Conservation (phyloP, 2,797 vertebrate genomes). For the Pseudochirops cupreus region DNA sequence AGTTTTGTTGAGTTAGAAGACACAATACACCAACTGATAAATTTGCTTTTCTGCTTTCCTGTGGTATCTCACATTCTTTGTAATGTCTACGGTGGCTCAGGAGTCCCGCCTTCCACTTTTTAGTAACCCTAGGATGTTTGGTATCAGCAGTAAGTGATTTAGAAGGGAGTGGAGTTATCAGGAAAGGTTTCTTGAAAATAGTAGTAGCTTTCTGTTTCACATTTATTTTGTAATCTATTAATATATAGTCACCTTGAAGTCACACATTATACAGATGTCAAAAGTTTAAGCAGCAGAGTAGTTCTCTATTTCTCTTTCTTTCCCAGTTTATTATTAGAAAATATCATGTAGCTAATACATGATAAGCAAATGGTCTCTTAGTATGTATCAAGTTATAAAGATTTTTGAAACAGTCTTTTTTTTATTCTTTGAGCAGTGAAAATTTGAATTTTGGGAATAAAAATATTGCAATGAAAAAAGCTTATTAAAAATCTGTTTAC, state of each 20-base stretch:
- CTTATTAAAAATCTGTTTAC: slow-evolving; percentile 47
- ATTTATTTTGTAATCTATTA: slow-evolving; percentile 19
- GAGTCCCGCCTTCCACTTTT: not conserved
- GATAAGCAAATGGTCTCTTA: not conserved
- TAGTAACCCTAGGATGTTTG: slow-evolving; percentile 18
- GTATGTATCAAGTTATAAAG: not conserved
- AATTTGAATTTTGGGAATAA: slow-evolving; percentile 54
- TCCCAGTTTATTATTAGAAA: not conserved
- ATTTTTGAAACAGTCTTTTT: not conserved
- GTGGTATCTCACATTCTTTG: not conserved
- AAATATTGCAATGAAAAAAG: slow-evolving; percentile 33
- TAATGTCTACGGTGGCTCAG: not conserved
- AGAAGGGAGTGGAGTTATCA: slow-evolving; percentile 8
- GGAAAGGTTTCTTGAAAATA: not conserved
- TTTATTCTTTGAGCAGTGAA: slow-evolving; percentile 29
- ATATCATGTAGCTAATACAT: not conserved
- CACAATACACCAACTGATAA: not conserved
- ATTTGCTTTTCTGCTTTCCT: not conserved
- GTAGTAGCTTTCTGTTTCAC: slow-evolving; percentile 2
- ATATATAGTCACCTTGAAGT: not conserved
- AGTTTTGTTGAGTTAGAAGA: not conserved
- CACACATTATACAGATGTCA: not conserved
- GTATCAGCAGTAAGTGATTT: slow-evolving; percentile 19
- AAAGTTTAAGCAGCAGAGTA: not conserved
- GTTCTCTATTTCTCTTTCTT: not conserved